Evolutionary conservation across 2,888 invertebrate genomes (phyloP).

Genomic region (Conistra vaccinii): DNA sequence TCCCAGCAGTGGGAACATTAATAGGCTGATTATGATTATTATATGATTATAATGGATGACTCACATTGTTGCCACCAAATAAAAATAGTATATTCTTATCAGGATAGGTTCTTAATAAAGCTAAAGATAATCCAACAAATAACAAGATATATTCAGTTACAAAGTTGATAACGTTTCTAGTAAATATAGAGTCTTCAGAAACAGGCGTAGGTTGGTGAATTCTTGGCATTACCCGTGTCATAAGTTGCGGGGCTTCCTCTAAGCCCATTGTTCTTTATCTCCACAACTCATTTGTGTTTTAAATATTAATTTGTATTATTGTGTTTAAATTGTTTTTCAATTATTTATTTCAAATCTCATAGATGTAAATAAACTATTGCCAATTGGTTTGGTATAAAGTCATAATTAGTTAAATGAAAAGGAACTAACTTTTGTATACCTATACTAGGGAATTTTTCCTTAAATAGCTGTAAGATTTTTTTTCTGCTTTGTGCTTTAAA

Average conservation of each 20-base stretch:
- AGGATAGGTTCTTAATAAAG: no score
- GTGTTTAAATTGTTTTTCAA: not conserved
- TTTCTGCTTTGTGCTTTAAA: not conserved
- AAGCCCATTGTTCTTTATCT: slow-evolving; percentile 61
- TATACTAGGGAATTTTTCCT: not conserved
- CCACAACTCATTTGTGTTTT: slow-evolving; percentile 18
- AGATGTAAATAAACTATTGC: not conserved
- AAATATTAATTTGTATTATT: not conserved
- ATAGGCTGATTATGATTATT: no score
- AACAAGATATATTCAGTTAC: not conserved
- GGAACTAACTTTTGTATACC: not conserved
- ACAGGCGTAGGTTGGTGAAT: slow-evolving; percentile 74
- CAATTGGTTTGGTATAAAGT: not conserved
- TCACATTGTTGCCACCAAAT: not conserved
- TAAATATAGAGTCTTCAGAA: slow-evolving; percentile 36
- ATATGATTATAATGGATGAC: no score
- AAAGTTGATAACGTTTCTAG: slow-evolving; percentile 38
- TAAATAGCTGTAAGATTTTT: not conserved
- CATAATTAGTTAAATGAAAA: not conserved
- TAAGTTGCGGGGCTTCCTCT: slow-evolving; percentile 74
- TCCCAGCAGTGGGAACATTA: no score
- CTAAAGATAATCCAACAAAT: no score
- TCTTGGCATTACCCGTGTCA: slow-evolving; percentile 77
- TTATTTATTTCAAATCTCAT: not conserved
- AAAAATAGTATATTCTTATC: not conserved